Percentiles rank a stretch among this genome's conserved stretches.
These are phyloP conservation scores for Sturnira hondurensis DNA, from an alignment of 2,113 vertebrate species.

Conservation along the genomic window DNA sequence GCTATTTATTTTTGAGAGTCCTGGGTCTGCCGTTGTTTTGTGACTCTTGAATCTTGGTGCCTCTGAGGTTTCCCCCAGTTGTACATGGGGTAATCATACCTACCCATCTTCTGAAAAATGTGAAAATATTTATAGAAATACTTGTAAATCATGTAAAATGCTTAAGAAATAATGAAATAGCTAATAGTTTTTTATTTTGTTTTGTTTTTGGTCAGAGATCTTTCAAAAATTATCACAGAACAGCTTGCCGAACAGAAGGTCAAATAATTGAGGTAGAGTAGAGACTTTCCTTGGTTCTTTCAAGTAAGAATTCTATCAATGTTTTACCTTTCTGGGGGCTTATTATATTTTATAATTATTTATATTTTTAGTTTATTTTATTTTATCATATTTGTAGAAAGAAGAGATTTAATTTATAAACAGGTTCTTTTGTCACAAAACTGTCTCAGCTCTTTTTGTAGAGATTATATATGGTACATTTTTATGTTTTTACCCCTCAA, in stretches of 20 bases:
- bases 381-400: constrained; percentile 7
- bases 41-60: neutral
- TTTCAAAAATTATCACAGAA: constrained; percentile 36
- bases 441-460: constrained; percentile 25
- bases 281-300: constrained; percentile 39
- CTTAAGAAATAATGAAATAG: constrained; percentile 13
- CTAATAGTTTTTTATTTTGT: constrained; percentile 23
- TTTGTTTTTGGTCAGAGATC: constrained; percentile 46
- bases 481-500: constrained; percentile 27
- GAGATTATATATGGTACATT: neutral
- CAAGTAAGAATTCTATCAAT: constrained; percentile 16
- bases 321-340: neutral
- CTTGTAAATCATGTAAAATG: constrained; percentile 2
- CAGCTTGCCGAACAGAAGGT: constrained; percentile 33
- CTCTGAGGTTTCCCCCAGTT: neutral
- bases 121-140: neutral
- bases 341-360: neutral
- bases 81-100: neutral
- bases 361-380: neutral
- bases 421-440: constrained; percentile 27
- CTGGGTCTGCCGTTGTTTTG: neutral
- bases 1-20: neutral
- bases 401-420: constrained; percentile 1
- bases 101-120: neutral
- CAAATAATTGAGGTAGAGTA: constrained; percentile 43